These are phyloP conservation scores for Apantesis nais DNA, from an alignment of 2,888 invertebrate species.

Conservation along the genomic window DNA sequence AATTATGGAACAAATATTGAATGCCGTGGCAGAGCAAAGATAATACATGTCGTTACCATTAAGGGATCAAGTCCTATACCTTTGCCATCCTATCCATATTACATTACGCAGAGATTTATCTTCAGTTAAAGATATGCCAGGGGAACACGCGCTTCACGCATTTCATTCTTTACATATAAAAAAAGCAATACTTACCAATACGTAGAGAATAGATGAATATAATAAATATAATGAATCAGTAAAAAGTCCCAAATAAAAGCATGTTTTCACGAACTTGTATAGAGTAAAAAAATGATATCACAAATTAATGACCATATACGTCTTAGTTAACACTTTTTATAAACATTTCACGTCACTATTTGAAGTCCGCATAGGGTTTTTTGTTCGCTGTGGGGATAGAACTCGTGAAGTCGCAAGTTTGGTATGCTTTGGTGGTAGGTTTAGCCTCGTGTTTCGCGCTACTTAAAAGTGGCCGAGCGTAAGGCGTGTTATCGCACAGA, in stretches of 20 bases:
- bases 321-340: slow-evolving; percentile 72
- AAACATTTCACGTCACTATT: slow-evolving; percentile 75
- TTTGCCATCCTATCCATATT: background rate
- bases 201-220: slow-evolving; percentile 27
- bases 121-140: background rate
- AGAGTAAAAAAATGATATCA: slow-evolving; percentile 51
- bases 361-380: slow-evolving; percentile 62
- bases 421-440: slow-evolving; percentile 4
- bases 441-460: slow-evolving; percentile 10
- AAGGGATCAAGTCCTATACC: background rate
- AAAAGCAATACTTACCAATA: slow-evolving; percentile 53
- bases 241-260: slow-evolving; percentile 60
- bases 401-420: slow-evolving; percentile 20
- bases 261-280: slow-evolving; percentile 50
- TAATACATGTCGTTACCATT: background rate
- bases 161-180: background rate
- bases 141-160: background rate
- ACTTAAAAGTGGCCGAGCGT: slow-evolving; percentile 10
- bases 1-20: slow-evolving; percentile 21
- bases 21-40: background rate
- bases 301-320: slow-evolving; percentile 54
- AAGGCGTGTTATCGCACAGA: slow-evolving; percentile 61
- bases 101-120: background rate
- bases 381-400: slow-evolving; percentile 7
- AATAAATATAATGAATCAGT: slow-evolving; percentile 44